These are phyloP conservation scores for Trematocara marginatum DNA, from an alignment of 2,113 vertebrate genomes.

Conservation along the genomic window DNA sequence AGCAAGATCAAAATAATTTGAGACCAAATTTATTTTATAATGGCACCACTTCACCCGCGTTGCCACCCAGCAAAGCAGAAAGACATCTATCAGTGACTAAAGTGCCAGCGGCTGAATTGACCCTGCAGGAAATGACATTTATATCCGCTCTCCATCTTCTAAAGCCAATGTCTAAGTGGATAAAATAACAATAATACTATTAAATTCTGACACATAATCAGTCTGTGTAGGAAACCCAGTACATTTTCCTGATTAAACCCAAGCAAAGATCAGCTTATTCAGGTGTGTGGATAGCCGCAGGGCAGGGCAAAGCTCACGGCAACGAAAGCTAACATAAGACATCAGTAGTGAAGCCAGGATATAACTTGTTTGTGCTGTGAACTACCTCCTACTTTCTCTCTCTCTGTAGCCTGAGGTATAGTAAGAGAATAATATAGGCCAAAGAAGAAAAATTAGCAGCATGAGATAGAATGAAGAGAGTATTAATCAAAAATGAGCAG, in stretches of 20 bases:
- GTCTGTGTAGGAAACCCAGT: slow-evolving; percentile 15
- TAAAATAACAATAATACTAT: slow-evolving; percentile 40
- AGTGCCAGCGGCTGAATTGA: not conserved
- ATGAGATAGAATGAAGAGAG: not conserved
- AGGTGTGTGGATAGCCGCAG: slow-evolving; percentile 35
- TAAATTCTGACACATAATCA: slow-evolving; percentile 21
- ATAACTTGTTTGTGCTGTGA: slow-evolving; percentile 46
- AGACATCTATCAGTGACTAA: not conserved
- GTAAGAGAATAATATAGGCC: not conserved
- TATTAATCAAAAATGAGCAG: not conserved
- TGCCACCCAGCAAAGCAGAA: not conserved
- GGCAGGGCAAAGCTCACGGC: slow-evolving; percentile 51
- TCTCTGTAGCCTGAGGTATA: not conserved
- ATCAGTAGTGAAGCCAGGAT: slow-evolving; percentile 37
- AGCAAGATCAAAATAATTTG: not conserved
- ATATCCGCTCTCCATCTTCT: not conserved
- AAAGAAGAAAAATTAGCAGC: not conserved
- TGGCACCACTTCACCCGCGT: accelerated
- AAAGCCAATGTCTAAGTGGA: not conserved
- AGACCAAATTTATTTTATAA: not conserved
- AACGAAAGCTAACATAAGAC: slow-evolving; percentile 57
- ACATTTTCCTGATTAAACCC: slow-evolving; percentile 41
- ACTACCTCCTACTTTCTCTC: slow-evolving; percentile 30
- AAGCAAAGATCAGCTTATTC: slow-evolving; percentile 46
- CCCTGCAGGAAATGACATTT: not conserved